These are phyloP conservation scores for Sander lucioperca DNA, from an alignment of 2,113 vertebrate species.

Conservation along the genomic window DNA sequence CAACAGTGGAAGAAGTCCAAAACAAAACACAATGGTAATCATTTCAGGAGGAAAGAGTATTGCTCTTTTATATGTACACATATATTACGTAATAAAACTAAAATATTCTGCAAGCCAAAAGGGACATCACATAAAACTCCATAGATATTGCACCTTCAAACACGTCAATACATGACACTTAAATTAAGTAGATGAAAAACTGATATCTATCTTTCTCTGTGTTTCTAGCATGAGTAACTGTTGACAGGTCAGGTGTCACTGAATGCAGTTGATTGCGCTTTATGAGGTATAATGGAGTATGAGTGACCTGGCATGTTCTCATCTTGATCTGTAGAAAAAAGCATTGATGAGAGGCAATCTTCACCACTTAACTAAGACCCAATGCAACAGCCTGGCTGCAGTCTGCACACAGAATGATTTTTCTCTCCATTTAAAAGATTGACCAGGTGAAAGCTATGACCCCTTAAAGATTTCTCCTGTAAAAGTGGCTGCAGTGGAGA, in stretches of 20 bases:
- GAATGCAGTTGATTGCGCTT: conserved; percentile 20
- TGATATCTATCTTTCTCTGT: background rate
- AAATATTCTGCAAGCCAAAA: background rate
- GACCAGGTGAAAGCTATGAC: background rate
- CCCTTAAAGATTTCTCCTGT: background rate
- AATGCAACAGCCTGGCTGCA: background rate
- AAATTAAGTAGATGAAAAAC: background rate
- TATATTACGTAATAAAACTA: background rate
- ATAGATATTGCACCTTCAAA: background rate
- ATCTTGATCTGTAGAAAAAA: conserved; percentile 25
- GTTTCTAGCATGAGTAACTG: background rate
- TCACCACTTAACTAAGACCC: background rate
- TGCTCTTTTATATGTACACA: background rate
- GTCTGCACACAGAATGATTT: background rate
- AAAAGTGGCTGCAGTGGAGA: background rate
- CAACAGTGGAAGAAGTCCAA: background rate
- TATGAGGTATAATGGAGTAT: conserved; percentile 10
- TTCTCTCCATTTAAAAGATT: background rate
- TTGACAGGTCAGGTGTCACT: conserved; percentile 12
- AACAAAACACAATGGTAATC: background rate
- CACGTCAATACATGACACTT: too few species aligned
- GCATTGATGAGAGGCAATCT: conserved; percentile 25
- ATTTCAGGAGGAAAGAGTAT: background rate
- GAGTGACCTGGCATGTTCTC: conserved; percentile 25
- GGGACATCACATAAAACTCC: background rate